Evolutionary conservation across 2,888 invertebrate species (phyloP).

Genomic region (Plagiodera versicolora): DNA sequence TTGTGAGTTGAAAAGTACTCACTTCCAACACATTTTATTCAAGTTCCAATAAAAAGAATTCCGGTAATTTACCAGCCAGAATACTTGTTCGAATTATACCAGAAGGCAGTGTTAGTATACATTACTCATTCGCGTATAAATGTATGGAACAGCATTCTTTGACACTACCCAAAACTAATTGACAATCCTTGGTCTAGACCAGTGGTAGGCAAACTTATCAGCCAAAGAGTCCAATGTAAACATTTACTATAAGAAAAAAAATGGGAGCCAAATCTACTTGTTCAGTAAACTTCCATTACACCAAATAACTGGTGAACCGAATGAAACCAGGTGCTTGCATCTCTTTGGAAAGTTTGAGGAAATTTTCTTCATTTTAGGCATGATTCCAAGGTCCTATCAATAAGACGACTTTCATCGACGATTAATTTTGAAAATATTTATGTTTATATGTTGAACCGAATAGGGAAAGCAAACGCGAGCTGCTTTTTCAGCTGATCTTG

Average conservation of each 20-base stretch:
- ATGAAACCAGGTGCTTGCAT: conserved; percentile 30
- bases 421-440: conserved; percentile 7
- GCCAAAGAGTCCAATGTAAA: neutral
- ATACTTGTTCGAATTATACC: no score
- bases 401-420: conserved; percentile 29
- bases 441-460: conserved; percentile 2
- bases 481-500: conserved; percentile 11
- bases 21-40: no score
- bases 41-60: no score
- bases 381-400: conserved; percentile 36
- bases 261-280: neutral
- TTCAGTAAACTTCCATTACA: neutral
- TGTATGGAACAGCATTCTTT: no score
- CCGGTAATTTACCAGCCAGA: no score
- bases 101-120: no score
- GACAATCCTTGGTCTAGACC: no score
- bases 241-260: neutral
- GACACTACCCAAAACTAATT: no score
- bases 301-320: neutral
- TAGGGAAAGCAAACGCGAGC: conserved; percentile 5
- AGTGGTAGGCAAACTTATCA: neutral
- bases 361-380: conserved; percentile 37
- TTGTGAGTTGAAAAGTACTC: no score
- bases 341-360: no score
- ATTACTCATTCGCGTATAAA: no score